phyloP scores from a whole-genome alignment of 2,113 vertebrate species.

The Boulengeromyrus knoepffleri region DNA sequence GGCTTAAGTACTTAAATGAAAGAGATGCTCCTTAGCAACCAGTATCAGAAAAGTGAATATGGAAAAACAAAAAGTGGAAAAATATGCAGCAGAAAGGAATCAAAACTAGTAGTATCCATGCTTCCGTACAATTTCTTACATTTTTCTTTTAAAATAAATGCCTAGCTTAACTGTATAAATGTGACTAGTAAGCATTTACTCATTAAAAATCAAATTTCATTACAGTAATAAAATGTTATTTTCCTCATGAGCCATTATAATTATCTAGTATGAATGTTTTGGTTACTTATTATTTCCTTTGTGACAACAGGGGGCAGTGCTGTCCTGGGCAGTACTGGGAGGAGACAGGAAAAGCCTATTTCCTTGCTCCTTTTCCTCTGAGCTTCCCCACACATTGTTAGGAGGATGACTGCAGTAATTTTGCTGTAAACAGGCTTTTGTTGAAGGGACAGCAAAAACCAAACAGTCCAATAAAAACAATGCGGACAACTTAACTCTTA shows the following conservation, averaged over 20 bases:
- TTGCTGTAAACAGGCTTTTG: not conserved
- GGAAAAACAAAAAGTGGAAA: not conserved
- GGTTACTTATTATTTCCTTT: not conserved
- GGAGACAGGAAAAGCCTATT: not conserved
- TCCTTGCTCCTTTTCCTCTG: not conserved
- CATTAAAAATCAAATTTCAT: not conserved
- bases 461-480: not conserved
- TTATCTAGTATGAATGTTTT: not conserved
- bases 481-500: not conserved
- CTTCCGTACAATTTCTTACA: not conserved
- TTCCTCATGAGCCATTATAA: not conserved
- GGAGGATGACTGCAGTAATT: not conserved
- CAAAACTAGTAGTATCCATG: not conserved
- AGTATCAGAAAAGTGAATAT: not conserved
- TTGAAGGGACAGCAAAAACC: not conserved
- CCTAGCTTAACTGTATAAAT: not conserved
- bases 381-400: not conserved
- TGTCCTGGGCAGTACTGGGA: not conserved
- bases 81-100: not conserved
- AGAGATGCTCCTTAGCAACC: not conserved
- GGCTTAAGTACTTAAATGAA: not conserved
- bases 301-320: not conserved
- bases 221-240: not conserved
- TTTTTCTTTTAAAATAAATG: not conserved
- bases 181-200: not conserved